These are phyloP conservation scores for Chlorops oryzae DNA, from an alignment of 1,140 invertebrate species.

Conservation along the genomic window DNA sequence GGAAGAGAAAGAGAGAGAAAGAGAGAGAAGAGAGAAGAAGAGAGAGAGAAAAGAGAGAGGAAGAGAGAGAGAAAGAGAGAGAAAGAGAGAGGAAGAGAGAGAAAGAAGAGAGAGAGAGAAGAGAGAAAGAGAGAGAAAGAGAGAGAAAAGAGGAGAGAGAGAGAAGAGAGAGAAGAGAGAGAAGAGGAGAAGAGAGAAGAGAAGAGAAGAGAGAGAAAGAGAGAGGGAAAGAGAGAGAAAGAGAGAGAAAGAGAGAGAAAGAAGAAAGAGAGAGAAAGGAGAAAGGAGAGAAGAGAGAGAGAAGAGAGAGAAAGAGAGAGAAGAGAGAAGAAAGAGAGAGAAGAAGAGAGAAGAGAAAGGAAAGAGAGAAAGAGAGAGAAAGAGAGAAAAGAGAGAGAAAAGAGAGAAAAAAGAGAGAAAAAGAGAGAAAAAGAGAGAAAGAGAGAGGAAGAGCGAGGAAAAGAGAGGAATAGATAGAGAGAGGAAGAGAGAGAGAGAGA, in stretches of 20 bases:
- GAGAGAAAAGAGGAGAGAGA: neutral
- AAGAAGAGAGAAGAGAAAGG: neutral
- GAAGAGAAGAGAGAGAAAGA: neutral
- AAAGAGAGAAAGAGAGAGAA: neutral
- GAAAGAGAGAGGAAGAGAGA: neutral
- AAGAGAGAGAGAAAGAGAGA: neutral
- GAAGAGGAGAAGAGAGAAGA: neutral
- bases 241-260: neutral
- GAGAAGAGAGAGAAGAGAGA: neutral
- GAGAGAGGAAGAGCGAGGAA: too few species aligned
- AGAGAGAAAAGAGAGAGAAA: neutral
- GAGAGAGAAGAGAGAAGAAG: neutral
- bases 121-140: neutral
- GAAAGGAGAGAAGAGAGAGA: neutral
- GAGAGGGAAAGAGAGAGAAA: neutral
- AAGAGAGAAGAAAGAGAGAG: neutral
- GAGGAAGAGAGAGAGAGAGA: too few species aligned
- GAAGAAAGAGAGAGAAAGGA: neutral
- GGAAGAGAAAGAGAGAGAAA: neutral
- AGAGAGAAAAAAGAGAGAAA: neutral
- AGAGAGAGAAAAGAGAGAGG: neutral
- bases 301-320: neutral
- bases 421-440: neutral
- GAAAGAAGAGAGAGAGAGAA: neutral
- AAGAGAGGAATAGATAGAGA: too few species aligned